phyloP scores from a whole-genome alignment of 1,140 invertebrate species.

The Lamellibrachia luymesi region DNA sequence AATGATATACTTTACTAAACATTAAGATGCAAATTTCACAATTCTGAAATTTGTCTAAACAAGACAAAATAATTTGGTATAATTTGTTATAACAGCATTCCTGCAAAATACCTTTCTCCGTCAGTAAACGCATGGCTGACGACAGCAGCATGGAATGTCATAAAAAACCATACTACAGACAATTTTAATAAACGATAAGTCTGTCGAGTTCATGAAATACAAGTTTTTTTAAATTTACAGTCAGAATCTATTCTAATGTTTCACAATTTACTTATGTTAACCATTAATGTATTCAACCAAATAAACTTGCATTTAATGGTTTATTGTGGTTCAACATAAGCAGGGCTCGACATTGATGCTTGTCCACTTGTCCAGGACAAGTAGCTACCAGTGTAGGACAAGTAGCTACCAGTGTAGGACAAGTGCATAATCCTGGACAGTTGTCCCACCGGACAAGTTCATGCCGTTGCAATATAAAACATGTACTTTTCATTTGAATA shows the following conservation, averaged over 20 bases:
- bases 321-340: neutral
- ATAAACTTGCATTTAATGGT: neutral
- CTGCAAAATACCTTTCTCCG: neutral
- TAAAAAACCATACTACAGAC: neutral
- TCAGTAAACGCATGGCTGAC: neutral
- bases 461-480: too few species aligned
- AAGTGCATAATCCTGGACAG: too few species aligned
- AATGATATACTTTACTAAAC: neutral
- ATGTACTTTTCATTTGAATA: too few species aligned
- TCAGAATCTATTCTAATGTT: too few species aligned
- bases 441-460: too few species aligned
- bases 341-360: too few species aligned
- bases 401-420: too few species aligned
- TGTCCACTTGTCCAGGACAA: too few species aligned
- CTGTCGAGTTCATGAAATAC: neutral
- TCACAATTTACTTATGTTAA: neutral
- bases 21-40: neutral
- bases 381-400: too few species aligned
- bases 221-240: neutral
- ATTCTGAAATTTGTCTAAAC: neutral
- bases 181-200: neutral
- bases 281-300: neutral
- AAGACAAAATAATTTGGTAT: neutral
- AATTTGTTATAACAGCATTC: neutral
- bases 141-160: neutral